Percentiles rank a stretch among this genome's conserved stretches.
Evolutionary conservation across 2,113 vertebrate species (phyloP).

Genomic region (Microtus pennsylvanicus): DNA sequence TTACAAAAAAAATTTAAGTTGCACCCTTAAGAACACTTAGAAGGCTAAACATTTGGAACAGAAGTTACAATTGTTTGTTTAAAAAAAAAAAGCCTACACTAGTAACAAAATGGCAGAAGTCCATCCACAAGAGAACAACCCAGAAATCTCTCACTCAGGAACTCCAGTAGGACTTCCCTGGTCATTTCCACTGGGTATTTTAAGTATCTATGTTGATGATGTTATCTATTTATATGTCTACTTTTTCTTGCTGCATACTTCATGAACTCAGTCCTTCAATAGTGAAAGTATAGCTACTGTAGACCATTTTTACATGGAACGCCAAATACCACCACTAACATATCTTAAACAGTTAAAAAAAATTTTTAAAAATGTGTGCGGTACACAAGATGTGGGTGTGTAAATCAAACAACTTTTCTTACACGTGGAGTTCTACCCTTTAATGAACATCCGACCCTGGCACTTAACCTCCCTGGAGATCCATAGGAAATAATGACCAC

Average conservation of each 20-base stretch:
- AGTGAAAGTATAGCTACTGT: background rate
- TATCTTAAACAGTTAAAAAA: slow-evolving; percentile 19
- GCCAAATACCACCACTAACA: background rate
- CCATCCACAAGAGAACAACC: background rate
- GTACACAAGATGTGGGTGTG: background rate
- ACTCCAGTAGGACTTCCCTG: background rate
- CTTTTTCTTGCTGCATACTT: background rate
- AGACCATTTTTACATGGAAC: no score
- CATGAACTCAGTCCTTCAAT: background rate
- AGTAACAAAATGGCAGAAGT: background rate
- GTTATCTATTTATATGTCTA: background rate
- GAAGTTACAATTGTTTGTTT: background rate
- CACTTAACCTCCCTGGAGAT: background rate
- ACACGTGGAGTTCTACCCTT: background rate
- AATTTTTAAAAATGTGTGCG: background rate
- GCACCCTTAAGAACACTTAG: background rate
- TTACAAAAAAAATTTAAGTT: background rate
- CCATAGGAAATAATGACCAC: background rate
- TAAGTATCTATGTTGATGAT: no score
- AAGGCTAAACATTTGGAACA: background rate
- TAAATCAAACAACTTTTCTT: background rate
- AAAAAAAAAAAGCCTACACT: background rate
- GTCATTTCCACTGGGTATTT: background rate
- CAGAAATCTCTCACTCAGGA: no score
- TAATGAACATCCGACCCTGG: background rate